Percentiles rank a stretch among this genome's conserved stretches.
These are phyloP conservation scores for Ploceus nigricollis DNA, from an alignment of 2,113 vertebrate species.

Conservation along the genomic window DNA sequence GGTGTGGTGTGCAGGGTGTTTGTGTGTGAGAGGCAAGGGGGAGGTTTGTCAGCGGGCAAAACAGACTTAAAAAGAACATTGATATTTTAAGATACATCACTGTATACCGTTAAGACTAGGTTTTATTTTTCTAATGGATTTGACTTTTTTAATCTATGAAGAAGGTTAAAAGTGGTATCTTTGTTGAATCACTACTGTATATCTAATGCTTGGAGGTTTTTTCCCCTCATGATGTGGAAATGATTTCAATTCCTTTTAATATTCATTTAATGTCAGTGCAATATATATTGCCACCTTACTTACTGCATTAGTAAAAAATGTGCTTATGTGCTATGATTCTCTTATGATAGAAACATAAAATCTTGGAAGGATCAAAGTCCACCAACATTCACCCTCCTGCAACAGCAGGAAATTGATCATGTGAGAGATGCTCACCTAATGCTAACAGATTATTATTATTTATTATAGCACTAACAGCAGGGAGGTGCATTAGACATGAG, in stretches of 20 bases:
- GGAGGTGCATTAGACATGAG: conserved; percentile 53
- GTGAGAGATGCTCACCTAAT: conserved; percentile 64
- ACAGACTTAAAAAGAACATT: background rate
- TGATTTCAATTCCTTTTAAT: conserved; percentile 67
- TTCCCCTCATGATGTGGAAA: conserved; percentile 32
- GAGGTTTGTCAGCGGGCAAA: background rate
- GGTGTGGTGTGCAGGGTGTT: background rate
- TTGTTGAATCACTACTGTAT: background rate
- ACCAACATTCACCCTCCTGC: conserved; percentile 58
- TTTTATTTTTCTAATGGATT: conserved; percentile 4
- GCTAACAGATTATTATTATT: conserved; percentile 70
- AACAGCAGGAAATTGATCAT: conserved; percentile 68
- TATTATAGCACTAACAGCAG: conserved; percentile 60
- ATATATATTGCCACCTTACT: conserved; percentile 70
- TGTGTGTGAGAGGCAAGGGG: background rate
- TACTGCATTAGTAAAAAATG: conserved; percentile 71
- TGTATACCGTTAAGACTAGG: background rate
- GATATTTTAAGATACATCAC: background rate
- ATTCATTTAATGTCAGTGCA: conserved; percentile 70
- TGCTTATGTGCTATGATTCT: conserved; percentile 70
- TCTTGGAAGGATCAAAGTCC: conserved; percentile 69
- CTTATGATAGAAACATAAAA: conserved; percentile 70
- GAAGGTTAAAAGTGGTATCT: conserved; percentile 42
- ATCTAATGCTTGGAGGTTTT: conserved; percentile 26
- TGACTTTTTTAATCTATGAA: conserved; percentile 2